A percentile compares a stretch with the other conserved stretches of the same genome.
These are phyloP conservation scores for Chelon auratus DNA, from an alignment of 2,797 vertebrate species.

Conservation along the genomic window DNA sequence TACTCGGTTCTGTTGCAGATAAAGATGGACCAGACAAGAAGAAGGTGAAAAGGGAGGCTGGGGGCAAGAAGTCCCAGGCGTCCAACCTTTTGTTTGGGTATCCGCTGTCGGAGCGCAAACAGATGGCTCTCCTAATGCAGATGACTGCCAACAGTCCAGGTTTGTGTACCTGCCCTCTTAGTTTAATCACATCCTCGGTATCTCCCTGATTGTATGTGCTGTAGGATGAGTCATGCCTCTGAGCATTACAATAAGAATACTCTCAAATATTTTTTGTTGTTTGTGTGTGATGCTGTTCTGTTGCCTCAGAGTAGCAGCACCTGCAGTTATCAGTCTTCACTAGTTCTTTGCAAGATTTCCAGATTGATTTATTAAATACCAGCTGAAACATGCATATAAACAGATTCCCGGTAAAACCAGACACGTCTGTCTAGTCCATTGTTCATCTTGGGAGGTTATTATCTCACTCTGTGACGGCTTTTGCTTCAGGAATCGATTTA, in stretches of 20 bases:
- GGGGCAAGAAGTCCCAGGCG: constrained; percentile 93
- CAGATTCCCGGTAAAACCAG: constrained; percentile 23
- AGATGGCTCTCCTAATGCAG: constrained; percentile 99
- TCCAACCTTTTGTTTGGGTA: constrained; percentile 98
- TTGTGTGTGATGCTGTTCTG: constrained; percentile 1
- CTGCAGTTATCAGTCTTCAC: neutral
- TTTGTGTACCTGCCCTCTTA: constrained; percentile 67
- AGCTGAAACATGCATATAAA: neutral
- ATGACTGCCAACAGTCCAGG: constrained; percentile 99
- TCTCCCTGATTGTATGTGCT: constrained; percentile 27
- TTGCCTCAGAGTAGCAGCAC: neutral
- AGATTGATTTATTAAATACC: neutral
- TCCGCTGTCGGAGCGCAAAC: constrained; percentile 97
- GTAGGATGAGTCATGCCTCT: constrained; percentile 41
- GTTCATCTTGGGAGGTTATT: constrained; percentile 3
- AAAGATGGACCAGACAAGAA: constrained; percentile 99
- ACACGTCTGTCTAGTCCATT: neutral
- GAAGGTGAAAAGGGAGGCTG: constrained; percentile 95
- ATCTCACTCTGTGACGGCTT: constrained; percentile 15
- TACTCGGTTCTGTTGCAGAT: constrained; percentile 85
- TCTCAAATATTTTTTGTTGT: neutral
- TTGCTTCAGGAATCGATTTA: constrained; percentile 27
- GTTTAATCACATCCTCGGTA: constrained; percentile 34
- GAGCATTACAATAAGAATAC: neutral
- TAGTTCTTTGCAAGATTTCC: neutral